Evolutionary conservation across 2,797 vertebrate species (phyloP).

Genomic region (Microctenopoma stevenorrisi): DNA sequence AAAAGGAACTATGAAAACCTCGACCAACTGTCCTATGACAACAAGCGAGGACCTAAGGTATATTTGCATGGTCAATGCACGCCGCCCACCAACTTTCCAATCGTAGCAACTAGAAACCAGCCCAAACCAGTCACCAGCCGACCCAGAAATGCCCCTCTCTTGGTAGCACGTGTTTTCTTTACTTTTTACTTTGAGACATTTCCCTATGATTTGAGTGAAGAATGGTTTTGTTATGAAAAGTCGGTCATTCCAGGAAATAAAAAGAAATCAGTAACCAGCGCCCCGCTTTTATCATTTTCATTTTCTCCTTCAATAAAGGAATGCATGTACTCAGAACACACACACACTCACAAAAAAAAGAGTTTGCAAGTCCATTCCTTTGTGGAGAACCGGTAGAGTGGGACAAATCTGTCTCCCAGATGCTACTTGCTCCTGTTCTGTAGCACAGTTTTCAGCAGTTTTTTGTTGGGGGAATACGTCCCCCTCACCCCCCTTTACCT

Average conservation of each 20-base stretch:
- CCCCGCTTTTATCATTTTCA: conserved; percentile 84
- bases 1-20: conserved; percentile 99
- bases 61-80: conserved; percentile 99
- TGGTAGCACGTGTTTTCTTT: conserved; percentile 92
- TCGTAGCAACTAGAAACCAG: conserved; percentile 90
- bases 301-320: conserved; percentile 88
- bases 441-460: conserved; percentile 85
- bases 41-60: conserved; percentile 99
- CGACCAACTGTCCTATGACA: conserved; percentile 99
- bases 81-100: conserved; percentile 99
- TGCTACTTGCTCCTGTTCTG: conserved; percentile 80
- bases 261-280: conserved; percentile 68
- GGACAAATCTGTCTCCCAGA: conserved; percentile 81
- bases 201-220: conserved; percentile 85
- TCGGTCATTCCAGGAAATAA: conserved; percentile 68
- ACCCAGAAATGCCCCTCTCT: conserved; percentile 88
- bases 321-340: conserved; percentile 91
- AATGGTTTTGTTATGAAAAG: conserved; percentile 84
- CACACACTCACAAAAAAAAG: conserved; percentile 75
- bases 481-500: conserved; percentile 80
- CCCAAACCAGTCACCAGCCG: conserved; percentile 88
- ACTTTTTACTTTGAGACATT: conserved; percentile 81
- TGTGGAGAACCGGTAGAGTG: conserved; percentile 87
- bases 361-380: conserved; percentile 90
- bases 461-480: conserved; percentile 81